Evolutionary conservation across 2,797 vertebrate species (phyloP).

Genomic region (Sebastes minor): DNA sequence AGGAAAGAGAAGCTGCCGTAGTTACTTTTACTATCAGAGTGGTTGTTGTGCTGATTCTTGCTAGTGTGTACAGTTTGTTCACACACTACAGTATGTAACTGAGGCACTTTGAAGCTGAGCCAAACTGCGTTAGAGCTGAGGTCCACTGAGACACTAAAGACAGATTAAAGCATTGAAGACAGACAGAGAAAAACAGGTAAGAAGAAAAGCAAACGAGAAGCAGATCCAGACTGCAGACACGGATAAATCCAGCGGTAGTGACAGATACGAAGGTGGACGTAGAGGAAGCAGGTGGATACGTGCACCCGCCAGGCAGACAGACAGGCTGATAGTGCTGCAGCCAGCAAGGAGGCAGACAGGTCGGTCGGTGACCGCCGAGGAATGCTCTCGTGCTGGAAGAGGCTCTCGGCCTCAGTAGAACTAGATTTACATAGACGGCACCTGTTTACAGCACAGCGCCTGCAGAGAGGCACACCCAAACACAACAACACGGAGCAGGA

Average conservation of each 20-base stretch:
- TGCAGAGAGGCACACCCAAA: constrained; percentile 20
- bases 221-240: constrained; percentile 10
- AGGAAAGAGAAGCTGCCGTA: neutral
- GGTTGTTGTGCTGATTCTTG: neutral
- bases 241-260: constrained; percentile 21
- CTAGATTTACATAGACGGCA: constrained; percentile 37
- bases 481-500: neutral
- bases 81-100: neutral
- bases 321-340: neutral
- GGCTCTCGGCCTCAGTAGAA: constrained; percentile 2
- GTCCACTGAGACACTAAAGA: neutral
- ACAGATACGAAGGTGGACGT: neutral
- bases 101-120: neutral
- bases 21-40: neutral
- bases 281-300: constrained; percentile 35
- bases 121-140: neutral
- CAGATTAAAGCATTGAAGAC: constrained; percentile 14
- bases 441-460: constrained; percentile 63
- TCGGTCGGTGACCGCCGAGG: constrained; percentile 66
- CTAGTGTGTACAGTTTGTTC: neutral
- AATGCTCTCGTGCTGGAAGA: constrained; percentile 68
- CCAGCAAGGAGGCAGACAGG: constrained; percentile 18
- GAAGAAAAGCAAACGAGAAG: neutral
- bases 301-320: neutral
- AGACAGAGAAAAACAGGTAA: neutral